Conservation (phyloP, 2,888 invertebrate genomes). For the Drosophila anceps region DNA sequence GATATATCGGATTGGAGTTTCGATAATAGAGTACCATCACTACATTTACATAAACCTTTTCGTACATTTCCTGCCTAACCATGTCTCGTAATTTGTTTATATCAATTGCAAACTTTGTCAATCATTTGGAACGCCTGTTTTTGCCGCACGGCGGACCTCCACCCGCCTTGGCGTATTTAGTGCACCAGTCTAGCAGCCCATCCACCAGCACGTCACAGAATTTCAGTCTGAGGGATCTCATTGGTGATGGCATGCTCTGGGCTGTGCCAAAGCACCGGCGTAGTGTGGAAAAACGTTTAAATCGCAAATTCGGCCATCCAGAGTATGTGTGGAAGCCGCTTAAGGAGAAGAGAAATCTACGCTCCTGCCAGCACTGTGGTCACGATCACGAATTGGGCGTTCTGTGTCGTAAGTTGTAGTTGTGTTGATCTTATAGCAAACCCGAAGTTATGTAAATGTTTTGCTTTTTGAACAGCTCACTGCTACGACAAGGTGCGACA, state of each 20-base stretch:
- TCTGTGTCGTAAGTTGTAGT: constrained; percentile 91
- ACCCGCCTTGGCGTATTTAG: constrained; percentile 70
- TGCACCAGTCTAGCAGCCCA: constrained; percentile 31
- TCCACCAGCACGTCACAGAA: constrained; percentile 17
- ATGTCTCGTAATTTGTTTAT: constrained; percentile 80
- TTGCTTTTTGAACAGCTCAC: constrained; percentile 87
- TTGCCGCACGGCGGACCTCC: constrained; percentile 84
- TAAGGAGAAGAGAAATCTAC: constrained; percentile 90
- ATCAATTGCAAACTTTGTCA: constrained; percentile 84
- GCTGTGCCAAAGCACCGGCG: constrained; percentile 86
- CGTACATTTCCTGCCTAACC: background rate
- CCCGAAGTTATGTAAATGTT: background rate
- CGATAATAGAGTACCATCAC: constrained; percentile 2
- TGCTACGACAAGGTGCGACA: constrained; percentile 93
- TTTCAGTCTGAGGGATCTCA: constrained; percentile 88
- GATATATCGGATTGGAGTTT: background rate
- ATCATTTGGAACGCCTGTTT: constrained; percentile 84
- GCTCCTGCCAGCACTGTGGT: constrained; percentile 93
- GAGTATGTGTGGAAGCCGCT: constrained; percentile 90
- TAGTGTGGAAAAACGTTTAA: constrained; percentile 90
- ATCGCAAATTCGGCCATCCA: constrained; percentile 90
- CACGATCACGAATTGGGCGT: constrained; percentile 91
- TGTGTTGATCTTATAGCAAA: background rate
- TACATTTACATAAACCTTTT: constrained; percentile 33
- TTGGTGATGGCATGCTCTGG: constrained; percentile 91